phyloP scores from a whole-genome alignment of 2,797 vertebrate genomes.

The Trachops cirrhosus region DNA sequence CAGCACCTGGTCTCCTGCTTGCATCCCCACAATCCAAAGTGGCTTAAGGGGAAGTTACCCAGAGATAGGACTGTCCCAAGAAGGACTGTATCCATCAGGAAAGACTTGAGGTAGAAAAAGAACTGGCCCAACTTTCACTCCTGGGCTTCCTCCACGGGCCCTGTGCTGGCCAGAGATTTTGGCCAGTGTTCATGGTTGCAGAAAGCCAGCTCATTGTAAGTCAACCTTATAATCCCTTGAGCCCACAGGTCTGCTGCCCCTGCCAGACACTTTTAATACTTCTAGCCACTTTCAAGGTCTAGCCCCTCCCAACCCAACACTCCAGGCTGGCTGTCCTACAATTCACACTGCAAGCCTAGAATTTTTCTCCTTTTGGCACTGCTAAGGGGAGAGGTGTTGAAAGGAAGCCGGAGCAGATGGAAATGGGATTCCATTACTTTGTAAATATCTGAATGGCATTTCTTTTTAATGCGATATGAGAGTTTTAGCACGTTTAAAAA shows the following conservation, averaged over 20 bases:
- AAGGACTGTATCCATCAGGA: not conserved
- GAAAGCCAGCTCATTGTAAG: not conserved
- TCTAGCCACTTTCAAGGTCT: not conserved
- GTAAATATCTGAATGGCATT: constrained; percentile 80
- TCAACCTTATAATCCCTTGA: not conserved
- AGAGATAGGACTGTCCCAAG: not conserved
- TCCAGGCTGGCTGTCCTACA: constrained; percentile 60
- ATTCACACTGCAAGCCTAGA: constrained; percentile 53
- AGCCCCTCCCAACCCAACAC: not conserved
- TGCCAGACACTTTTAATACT: not conserved
- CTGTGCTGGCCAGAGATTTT: not conserved
- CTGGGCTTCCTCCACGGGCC: not conserved
- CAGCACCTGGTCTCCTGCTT: not conserved
- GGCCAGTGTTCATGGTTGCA: not conserved
- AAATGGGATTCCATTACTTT: constrained; percentile 80
- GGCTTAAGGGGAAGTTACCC: not conserved
- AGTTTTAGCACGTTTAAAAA: constrained; percentile 77
- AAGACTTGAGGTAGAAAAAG: not conserved
- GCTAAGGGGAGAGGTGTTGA: constrained; percentile 68
- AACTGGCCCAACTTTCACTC: not conserved
- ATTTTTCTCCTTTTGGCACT: constrained; percentile 67
- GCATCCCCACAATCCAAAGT: not conserved
- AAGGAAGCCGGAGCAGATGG: constrained; percentile 81
- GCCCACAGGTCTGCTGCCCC: not conserved
- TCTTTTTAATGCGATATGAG: constrained; percentile 80